Evolutionary conservation across 2,888 invertebrate genomes (phyloP), one percentile per base, ranked within the genome.

Genomic region (Venustoraphidia nigricollis): DNA sequence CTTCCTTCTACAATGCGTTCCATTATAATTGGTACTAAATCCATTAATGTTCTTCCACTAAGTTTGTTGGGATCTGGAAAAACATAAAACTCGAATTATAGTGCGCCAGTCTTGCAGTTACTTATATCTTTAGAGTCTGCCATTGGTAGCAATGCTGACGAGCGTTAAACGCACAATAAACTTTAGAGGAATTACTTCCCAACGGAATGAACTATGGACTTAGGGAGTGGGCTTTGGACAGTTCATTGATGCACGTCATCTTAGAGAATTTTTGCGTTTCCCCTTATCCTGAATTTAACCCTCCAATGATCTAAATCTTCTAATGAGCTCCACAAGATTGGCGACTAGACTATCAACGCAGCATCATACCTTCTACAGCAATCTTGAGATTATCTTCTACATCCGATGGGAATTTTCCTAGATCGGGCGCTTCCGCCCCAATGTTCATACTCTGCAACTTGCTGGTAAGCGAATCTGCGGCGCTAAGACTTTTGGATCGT

Each of bases 401-500:
- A 55, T 84, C 83, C 0, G 76, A 68, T 34, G 83, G 74, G 63
- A 89, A 88, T 59, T 75, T 78, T 10, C 83, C 86, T 52, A 89
- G 72, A 59, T 87, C 85, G 0, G 83, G 80, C 3, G 81, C 77
- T 53, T 83, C 83, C 2, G 81, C 79, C 35, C 81, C 81, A 36
- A 79, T 65, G 4, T 72, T 69, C 41, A 76, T 59, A 1, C 77
- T 77, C 55, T 80, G 66, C n/a, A 80, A 73, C 36, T 81, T 81
- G 65, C 78, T 75, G 13, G 80, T 77, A 42, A 80, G 73, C 10
- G 81, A 77, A 60, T 88, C 87, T 0, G 85, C 79, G 1, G 86
- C 81, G 9, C 84, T 85, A 56, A 89, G 66, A 49, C 88, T 88
- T 66, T 88, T 89, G 51, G 88, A 88, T 44, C 89, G 74, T 67